Evolutionary conservation across 2,888 invertebrate genomes (phyloP).

Genomic region (Pycnomerus fuliginosus): DNA sequence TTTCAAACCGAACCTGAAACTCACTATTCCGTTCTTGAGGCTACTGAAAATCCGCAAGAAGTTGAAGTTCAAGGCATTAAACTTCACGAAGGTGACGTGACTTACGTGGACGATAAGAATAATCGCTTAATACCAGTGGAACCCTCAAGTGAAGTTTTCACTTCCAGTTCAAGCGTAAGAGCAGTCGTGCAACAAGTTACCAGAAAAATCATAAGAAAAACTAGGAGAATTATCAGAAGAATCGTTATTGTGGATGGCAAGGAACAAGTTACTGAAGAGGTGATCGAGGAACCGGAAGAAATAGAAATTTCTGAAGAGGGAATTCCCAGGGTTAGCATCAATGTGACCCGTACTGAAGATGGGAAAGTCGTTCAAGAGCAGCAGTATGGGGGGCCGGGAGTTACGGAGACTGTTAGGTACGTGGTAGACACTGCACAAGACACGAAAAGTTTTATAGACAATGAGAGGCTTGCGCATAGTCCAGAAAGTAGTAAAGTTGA

Average conservation of each 20-base stretch:
- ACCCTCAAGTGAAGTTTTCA: slow-evolving; percentile 51
- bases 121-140: slow-evolving; percentile 41
- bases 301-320: slow-evolving; percentile 71
- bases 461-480: slow-evolving; percentile 38
- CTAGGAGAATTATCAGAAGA: slow-evolving; percentile 72
- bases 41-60: slow-evolving; percentile 55
- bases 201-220: slow-evolving; percentile 72
- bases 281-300: slow-evolving; percentile 82
- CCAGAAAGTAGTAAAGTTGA: slow-evolving; percentile 40
- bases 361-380: slow-evolving; percentile 52
- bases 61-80: slow-evolving; percentile 48
- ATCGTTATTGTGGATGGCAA: slow-evolving; percentile 79
- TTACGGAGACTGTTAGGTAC: not conserved
- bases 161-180: slow-evolving; percentile 70
- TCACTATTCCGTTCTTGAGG: slow-evolving; percentile 59
- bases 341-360: slow-evolving; percentile 61
- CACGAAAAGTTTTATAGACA: slow-evolving; percentile 35
- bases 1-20: slow-evolving; percentile 65
- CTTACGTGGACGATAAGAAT: slow-evolving; percentile 46
- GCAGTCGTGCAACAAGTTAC: slow-evolving; percentile 83
- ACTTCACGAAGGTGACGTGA: slow-evolving; percentile 52
- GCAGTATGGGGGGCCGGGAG: slow-evolving; percentile 43
- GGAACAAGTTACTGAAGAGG: slow-evolving; percentile 79
- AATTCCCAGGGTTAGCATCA: slow-evolving; percentile 70
- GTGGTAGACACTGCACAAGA: not conserved